Evolutionary conservation across 2,888 invertebrate species (phyloP).

Genomic region (Eueremaeus valkanovi): DNA sequence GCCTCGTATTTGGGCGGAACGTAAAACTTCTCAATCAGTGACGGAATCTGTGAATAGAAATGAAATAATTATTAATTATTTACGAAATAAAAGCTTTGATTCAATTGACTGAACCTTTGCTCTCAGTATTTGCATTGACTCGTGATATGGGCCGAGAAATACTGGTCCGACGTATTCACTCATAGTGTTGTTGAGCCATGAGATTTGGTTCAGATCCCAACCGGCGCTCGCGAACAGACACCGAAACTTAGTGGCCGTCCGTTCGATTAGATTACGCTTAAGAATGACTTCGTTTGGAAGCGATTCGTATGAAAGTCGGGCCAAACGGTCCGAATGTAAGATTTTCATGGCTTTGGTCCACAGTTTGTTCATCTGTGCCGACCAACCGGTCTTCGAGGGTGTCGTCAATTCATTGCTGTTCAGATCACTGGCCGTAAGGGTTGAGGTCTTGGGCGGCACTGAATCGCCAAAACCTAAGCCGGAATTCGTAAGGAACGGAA

Average conservation of each 20-base stretch:
- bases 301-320: slow-evolving; percentile 60
- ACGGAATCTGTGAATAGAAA: slow-evolving; percentile 57
- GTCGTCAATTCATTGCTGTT: slow-evolving; percentile 29
- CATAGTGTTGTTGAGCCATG: slow-evolving; percentile 71
- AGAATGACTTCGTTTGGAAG: slow-evolving; percentile 64
- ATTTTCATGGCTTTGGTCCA: slow-evolving; percentile 64
- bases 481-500: slow-evolving; percentile 62
- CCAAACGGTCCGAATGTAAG: slow-evolving; percentile 61
- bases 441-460: neutral
- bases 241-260: slow-evolving; percentile 60
- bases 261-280: slow-evolving; percentile 66
- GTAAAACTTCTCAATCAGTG: slow-evolving; percentile 62
- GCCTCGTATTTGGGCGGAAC: slow-evolving; percentile 4
- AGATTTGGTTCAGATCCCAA: slow-evolving; percentile 63
- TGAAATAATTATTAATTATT: neutral
- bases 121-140: slow-evolving; percentile 39
- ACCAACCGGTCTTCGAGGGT: slow-evolving; percentile 61
- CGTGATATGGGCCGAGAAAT: slow-evolving; percentile 60
- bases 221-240: slow-evolving; percentile 63
- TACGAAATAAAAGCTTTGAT: slow-evolving; percentile 53
- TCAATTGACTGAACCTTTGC: slow-evolving; percentile 48
- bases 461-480: neutral
- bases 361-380: slow-evolving; percentile 61
- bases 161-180: slow-evolving; percentile 64
- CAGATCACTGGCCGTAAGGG: neutral